A percentile compares a stretch with the other conserved stretches of the same genome.
phyloP scores from a whole-genome alignment of 2,888 invertebrate genomes.

The Protodeltote pygarga region DNA sequence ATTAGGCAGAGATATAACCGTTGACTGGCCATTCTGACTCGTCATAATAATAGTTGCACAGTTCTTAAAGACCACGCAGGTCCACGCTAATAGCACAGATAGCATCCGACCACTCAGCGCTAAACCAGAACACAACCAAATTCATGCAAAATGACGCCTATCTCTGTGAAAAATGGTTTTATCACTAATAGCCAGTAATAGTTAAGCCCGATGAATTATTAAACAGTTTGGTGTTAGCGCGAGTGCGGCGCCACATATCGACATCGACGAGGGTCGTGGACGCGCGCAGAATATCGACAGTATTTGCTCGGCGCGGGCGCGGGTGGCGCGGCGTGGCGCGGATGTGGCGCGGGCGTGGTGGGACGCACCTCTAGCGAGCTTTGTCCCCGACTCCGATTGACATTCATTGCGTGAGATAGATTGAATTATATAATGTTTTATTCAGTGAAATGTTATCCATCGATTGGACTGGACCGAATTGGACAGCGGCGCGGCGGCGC shows the following conservation, averaged over 20 bases:
- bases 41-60: no score
- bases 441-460: conserved; percentile 13
- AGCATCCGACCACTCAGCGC: neutral
- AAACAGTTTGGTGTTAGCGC: conserved; percentile 13
- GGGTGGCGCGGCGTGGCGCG: neutral
- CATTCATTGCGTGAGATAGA: conserved; percentile 37
- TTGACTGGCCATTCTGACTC: no score
- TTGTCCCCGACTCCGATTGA: conserved; percentile 23
- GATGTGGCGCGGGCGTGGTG: neutral
- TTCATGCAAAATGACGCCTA: neutral
- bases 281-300: conserved; percentile 13
- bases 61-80: conserved; percentile 7
- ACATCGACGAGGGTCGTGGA: conserved; percentile 12
- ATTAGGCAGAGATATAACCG: no score
- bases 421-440: conserved; percentile 38
- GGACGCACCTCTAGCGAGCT: conserved; percentile 10
- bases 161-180: conserved; percentile 5
- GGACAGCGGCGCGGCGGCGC: neutral
- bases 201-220: conserved; percentile 26
- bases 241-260: conserved; percentile 11
- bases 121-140: neutral
- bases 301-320: neutral
- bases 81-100: conserved; percentile 4
- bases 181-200: conserved; percentile 17
- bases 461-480: neutral